Base-by-base conservation (phyloP, 1,140 invertebrate species). In the Drosophila orosa region DNA sequence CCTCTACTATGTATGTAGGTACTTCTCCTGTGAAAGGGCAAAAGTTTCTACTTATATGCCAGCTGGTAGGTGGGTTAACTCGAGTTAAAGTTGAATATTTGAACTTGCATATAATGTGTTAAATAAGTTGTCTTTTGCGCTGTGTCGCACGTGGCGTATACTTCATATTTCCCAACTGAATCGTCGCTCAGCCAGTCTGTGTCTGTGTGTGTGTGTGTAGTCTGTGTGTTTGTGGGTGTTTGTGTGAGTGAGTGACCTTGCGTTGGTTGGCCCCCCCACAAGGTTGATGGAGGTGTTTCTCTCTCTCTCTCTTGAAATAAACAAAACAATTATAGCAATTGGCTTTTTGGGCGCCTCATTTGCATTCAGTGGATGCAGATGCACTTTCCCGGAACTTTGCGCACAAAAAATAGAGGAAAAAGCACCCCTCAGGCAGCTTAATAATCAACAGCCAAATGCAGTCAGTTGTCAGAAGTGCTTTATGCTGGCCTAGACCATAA, bases 101-200 rank as follows among this genome's bases (percentile, higher is more conserved):
- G 61, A 68, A 66, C 65, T 66, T 50, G 61, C 65, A 66, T 52
- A 66, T 39, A 66, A 67, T 68, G 65, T 67, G 65, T 68, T 52
- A 52, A 66, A 66, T 52, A 68, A 66, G 65, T 68, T 68, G 65
- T 68, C 61, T 66, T 60, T 52, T 40, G 35, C 45, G 61, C 27
- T 29, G 65, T 27, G 65, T 31, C 61, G 61, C 65, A 68, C 65
- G 65, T 68, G 61, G 65, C 65, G 44, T 68, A 68, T 66, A 68
- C 65, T 68, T 68, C 65, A 68, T 68, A 68, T 68, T 68, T 68
- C 65, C 65, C 65, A 50, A 66, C 65, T 66, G 65, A 68, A 52
- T 68, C 44, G 42, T 66, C 65, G 62, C 44, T 50, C 45, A 31
- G 22, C 12, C 27, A 42, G 45, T 42, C 61, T n/a, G 37, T 39